Conservation (phyloP, 2,888 invertebrate genomes). For the Drosophila mercatorum region DNA sequence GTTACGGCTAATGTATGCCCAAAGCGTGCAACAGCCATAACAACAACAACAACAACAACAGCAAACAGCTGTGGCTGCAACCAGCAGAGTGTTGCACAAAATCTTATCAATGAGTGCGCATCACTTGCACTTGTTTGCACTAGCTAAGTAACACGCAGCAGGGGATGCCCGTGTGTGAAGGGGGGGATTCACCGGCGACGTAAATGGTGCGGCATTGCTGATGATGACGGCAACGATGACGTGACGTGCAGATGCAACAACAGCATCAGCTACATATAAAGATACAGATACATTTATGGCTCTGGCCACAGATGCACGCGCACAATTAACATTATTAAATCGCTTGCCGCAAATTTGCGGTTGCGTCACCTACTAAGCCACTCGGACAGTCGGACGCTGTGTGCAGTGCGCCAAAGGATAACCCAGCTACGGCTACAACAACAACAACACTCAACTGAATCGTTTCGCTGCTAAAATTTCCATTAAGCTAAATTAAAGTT, state of each 20-base stretch:
- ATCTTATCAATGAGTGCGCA: slow-evolving; percentile 79
- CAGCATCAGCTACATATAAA: slow-evolving; percentile 24
- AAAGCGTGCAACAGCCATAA: slow-evolving; percentile 46
- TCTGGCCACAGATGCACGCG: slow-evolving; percentile 32
- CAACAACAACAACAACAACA: slow-evolving; percentile 25
- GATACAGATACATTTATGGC: slow-evolving; percentile 49
- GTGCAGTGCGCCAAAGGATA: slow-evolving; percentile 54
- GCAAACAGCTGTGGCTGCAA: slow-evolving; percentile 10
- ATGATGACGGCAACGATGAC: slow-evolving; percentile 54
- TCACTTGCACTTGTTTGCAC: slow-evolving; percentile 80
- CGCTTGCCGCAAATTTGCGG: slow-evolving; percentile 78
- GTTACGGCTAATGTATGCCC: slow-evolving; percentile 72
- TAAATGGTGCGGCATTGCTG: slow-evolving; percentile 65
- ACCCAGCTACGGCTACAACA: slow-evolving; percentile 23
- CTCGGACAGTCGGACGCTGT: slow-evolving; percentile 29
- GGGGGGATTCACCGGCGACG: slow-evolving; percentile 60
- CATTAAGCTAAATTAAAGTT: slow-evolving; percentile 80
- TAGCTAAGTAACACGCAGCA: slow-evolving; percentile 35
- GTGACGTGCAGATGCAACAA: slow-evolving; percentile 53
- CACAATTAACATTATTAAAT: slow-evolving; percentile 74
- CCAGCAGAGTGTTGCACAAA: slow-evolving; percentile 60
- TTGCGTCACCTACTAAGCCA: slow-evolving; percentile 74
- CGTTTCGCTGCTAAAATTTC: slow-evolving; percentile 62
- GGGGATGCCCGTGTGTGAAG: too few species aligned
- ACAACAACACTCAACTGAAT: slow-evolving; percentile 23